Conservation (phyloP, 2,113 vertebrate species). For the Seriola quinqueradiata region DNA sequence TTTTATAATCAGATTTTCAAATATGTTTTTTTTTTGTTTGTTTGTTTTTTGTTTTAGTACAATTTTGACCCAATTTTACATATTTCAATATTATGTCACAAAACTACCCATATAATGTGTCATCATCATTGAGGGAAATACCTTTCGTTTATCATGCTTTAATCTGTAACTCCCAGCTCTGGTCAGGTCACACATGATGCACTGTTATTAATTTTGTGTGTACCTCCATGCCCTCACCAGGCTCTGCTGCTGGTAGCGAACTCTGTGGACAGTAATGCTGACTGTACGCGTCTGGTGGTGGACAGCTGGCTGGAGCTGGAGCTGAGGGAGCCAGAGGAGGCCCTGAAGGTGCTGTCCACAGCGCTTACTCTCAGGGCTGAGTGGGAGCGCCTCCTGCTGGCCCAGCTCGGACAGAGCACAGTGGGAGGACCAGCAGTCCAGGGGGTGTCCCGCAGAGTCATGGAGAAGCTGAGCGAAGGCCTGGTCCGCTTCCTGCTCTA, state of each 20-base stretch:
- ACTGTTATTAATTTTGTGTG: not conserved
- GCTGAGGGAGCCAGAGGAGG: slow-evolving; percentile 73
- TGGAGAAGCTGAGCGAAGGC: slow-evolving; percentile 78
- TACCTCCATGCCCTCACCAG: slow-evolving; percentile 66
- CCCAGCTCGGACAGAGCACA: slow-evolving; percentile 77
- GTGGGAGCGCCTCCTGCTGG: slow-evolving; percentile 88
- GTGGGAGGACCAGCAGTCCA: accelerated
- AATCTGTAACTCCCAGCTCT: not conserved
- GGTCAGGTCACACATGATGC: not conserved
- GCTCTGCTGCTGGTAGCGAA: slow-evolving; percentile 89
- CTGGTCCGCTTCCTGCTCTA: slow-evolving; percentile 88
- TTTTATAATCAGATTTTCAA: not conserved
- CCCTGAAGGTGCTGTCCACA: slow-evolving; percentile 81
- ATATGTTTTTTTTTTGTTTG: not conserved
- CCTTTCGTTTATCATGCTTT: no score
- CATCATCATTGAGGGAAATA: no score
- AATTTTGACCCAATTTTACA: no score
- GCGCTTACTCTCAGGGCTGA: slow-evolving; percentile 83
- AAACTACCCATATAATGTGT: no score
- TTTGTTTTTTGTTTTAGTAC: no score
- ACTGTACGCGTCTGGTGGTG: slow-evolving; percentile 90
- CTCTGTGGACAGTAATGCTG: slow-evolving; percentile 89
- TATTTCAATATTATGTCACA: no score
- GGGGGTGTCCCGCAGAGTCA: slow-evolving; percentile 60
- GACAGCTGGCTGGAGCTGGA: slow-evolving; percentile 92